phyloP scores from a whole-genome alignment of 2,888 invertebrate genomes.

The Diarsia brunnea region DNA sequence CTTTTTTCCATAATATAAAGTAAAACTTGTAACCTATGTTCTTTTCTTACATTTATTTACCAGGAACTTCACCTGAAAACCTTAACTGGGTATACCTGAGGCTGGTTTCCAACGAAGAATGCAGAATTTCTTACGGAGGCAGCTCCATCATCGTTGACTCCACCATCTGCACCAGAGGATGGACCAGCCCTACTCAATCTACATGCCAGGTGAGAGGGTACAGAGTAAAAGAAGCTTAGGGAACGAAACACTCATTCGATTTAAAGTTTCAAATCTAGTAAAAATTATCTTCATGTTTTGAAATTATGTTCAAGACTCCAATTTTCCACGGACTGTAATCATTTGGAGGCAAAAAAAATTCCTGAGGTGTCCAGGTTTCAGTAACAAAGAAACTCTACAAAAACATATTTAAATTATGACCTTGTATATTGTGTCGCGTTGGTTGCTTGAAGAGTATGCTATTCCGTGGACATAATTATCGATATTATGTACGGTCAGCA shows the following conservation, averaged over 20 bases:
- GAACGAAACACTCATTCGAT: not conserved
- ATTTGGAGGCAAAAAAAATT: not conserved
- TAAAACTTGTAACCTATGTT: not conserved
- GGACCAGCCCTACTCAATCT: slow-evolving; percentile 79
- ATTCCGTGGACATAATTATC: not conserved
- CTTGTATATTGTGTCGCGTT: not conserved
- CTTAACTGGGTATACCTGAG: slow-evolving; percentile 62
- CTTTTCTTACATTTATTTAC: not conserved
- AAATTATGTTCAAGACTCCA: too few relatives aligned
- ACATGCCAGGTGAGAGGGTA: slow-evolving; percentile 76
- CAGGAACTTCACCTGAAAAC: slow-evolving; percentile 53
- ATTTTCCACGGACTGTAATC: not conserved
- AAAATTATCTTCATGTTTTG: not conserved
- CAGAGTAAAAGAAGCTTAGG: not conserved
- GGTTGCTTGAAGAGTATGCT: not conserved
- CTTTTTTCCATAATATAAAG: not conserved
- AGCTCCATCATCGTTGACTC: slow-evolving; percentile 74
- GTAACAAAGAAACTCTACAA: not conserved
- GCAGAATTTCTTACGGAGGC: slow-evolving; percentile 67
- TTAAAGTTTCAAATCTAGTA: not conserved
- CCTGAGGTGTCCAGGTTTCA: too few relatives aligned
- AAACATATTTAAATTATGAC: not conserved
- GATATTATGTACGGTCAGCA: not conserved
- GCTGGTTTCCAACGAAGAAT: slow-evolving; percentile 67
- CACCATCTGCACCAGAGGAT: slow-evolving; percentile 79